Conservation (phyloP, 2,113 vertebrate species). For the Neodon shergylaensis region DNA sequence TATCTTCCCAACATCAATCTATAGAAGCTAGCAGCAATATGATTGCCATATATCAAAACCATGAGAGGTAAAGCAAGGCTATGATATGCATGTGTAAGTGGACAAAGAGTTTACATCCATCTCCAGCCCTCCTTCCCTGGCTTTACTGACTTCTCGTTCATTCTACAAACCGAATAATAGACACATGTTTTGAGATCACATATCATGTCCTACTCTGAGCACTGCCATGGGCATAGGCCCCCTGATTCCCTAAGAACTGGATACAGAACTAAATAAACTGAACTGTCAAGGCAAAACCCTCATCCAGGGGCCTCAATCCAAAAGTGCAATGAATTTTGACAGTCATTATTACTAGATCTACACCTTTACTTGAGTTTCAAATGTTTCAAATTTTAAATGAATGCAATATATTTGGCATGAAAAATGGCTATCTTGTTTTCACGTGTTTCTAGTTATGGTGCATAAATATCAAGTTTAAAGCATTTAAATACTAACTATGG, state of each 20-base stretch:
- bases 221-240: background rate
- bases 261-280: background rate
- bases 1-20: slow-evolving; percentile 10
- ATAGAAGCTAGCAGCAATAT: background rate
- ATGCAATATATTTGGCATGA: background rate
- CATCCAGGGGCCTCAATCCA: background rate
- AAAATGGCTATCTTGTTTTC: background rate
- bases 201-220: background rate
- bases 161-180: background rate
- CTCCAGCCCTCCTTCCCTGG: background rate
- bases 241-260: background rate
- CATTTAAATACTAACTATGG: background rate
- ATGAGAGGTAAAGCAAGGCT: background rate
- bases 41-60: background rate
- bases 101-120: slow-evolving; percentile 30
- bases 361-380: slow-evolving; percentile 35
- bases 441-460: slow-evolving; percentile 18
- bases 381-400: background rate
- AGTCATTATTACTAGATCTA: background rate
- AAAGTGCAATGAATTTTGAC: background rate
- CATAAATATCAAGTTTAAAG: slow-evolving; percentile 5
- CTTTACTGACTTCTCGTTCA: slow-evolving; percentile 5
- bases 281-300: background rate
- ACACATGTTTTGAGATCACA: background rate
- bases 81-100: background rate